Conservation (phyloP, 2,797 vertebrate genomes). For the Molossus alvarezi region DNA sequence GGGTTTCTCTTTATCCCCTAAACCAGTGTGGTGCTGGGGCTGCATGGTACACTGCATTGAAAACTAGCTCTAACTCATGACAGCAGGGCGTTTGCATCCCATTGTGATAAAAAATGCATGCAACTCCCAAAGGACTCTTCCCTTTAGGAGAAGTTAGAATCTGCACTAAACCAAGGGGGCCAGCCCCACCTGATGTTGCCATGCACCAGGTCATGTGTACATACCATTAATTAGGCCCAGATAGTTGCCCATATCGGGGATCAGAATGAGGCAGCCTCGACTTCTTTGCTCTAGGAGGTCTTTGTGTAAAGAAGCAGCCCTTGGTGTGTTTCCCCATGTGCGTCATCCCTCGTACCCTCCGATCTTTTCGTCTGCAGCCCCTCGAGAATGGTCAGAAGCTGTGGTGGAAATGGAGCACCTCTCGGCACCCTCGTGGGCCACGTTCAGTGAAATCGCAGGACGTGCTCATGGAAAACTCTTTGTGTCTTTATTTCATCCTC, state of each 20-base stretch:
- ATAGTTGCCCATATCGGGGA: not conserved
- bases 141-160: not conserved
- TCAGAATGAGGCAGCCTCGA: not conserved
- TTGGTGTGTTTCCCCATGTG: not conserved
- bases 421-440: not conserved
- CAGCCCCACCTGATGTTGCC: not conserved
- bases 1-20: not conserved
- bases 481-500: not conserved
- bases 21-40: not conserved
- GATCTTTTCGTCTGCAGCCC: not conserved
- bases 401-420: not conserved
- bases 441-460: not conserved
- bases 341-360: rapidly evolving
- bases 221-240: not conserved
- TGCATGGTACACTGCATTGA: not conserved
- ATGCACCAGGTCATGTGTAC: not conserved
- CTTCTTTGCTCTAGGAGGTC: not conserved
- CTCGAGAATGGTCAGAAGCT: not conserved
- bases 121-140: not conserved
- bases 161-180: not conserved
- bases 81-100: not conserved
- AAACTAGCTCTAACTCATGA: not conserved
- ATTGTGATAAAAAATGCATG: not conserved
- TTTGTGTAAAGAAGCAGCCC: not conserved
- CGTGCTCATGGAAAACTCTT: not conserved